These are phyloP conservation scores for Caenorhabditis macrosperma DNA, from an alignment of 2,888 invertebrate species.

Conservation along the genomic window DNA sequence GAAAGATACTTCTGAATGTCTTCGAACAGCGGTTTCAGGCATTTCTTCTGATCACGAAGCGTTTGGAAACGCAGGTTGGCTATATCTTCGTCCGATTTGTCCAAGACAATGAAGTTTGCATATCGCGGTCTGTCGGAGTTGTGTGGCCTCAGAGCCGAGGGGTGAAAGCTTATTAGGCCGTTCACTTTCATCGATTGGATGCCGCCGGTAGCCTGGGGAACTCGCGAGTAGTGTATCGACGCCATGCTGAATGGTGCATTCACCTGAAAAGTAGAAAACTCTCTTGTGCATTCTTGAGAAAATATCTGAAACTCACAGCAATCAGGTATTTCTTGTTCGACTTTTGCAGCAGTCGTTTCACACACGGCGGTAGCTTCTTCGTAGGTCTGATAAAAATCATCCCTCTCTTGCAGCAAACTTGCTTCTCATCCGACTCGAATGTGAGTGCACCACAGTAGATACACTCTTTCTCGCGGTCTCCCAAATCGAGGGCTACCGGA, in stretches of 20 bases:
- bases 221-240: background rate
- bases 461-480: background rate
- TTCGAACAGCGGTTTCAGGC: background rate
- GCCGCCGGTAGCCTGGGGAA: background rate
- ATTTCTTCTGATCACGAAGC: background rate
- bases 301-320: background rate
- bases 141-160: background rate
- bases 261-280: background rate
- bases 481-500: background rate
- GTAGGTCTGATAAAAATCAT: background rate
- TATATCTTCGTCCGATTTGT: background rate
- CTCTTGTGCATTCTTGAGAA: background rate
- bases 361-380: background rate
- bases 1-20: too few relatives aligned
- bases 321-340: background rate
- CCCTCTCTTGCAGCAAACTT: background rate
- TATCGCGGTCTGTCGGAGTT: background rate
- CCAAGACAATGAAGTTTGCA: conserved; percentile 3
- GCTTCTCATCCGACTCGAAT: background rate
- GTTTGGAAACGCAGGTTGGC: background rate
- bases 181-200: conserved; percentile 6
- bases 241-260: background rate
- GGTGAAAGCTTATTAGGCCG: background rate
- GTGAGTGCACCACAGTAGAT: background rate
- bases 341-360: background rate